Evolutionary conservation across 1,140 invertebrate genomes (phyloP).

Genomic region (Aethina tumida): DNA sequence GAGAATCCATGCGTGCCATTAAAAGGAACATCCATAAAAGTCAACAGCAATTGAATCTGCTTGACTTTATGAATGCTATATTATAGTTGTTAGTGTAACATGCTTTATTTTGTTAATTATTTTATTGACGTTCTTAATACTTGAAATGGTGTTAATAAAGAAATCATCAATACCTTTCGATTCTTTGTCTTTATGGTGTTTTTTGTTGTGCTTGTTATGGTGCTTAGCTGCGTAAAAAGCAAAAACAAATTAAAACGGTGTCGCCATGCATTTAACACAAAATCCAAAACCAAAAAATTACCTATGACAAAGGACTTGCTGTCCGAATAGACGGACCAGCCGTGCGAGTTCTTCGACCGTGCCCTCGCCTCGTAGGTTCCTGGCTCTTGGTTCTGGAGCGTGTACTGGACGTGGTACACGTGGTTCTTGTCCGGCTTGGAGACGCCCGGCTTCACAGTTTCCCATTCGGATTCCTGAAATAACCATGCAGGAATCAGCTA

Average conservation of each 20-base stretch:
- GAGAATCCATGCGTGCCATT: not conserved
- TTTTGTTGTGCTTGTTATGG: conserved; percentile 21
- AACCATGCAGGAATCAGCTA: too few species aligned
- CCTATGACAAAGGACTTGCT: conserved; percentile 20
- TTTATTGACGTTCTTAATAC: not conserved
- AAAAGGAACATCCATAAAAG: conserved; percentile 2
- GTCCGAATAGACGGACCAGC: conserved; percentile 26
- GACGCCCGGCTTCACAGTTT: conserved; percentile 19
- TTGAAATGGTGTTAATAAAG: conserved; percentile 4
- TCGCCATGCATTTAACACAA: conserved; percentile 2
- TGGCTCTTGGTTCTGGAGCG: conserved; percentile 16
- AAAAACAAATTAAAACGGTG: conserved; percentile 9
- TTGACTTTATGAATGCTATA: not conserved
- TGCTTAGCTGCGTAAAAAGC: conserved; percentile 24
- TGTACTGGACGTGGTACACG: conserved; percentile 21
- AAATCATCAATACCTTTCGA: conserved; percentile 13
- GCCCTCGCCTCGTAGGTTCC: conserved; percentile 24
- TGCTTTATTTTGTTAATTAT: not conserved
- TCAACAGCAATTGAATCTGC: conserved; percentile 3
- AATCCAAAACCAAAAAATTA: conserved; percentile 14
- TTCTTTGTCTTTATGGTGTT: conserved; percentile 22
- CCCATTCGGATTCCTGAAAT: conserved; percentile 22
- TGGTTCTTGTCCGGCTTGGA: conserved; percentile 12
- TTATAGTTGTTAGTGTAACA: conserved; percentile 4
- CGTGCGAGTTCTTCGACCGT: conserved; percentile 22